Evolutionary conservation across 2,113 vertebrate genomes (phyloP).

Genomic region (Bufo bufo): DNA sequence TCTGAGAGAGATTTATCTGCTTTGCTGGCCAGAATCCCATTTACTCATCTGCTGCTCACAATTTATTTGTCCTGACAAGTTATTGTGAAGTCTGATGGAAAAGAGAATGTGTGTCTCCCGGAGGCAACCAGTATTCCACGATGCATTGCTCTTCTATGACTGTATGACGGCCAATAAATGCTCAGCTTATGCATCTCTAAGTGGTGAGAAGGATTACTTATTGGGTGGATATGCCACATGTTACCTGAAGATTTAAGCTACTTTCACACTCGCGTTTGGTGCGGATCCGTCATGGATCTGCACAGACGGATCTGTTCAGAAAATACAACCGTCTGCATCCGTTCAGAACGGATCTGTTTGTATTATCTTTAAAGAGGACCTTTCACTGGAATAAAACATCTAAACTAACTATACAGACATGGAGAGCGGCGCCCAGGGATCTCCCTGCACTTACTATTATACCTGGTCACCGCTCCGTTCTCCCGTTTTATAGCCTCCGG

Average conservation of each 20-base stretch:
- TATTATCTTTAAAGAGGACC: too few relatives aligned
- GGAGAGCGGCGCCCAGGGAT: too few relatives aligned
- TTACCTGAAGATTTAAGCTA: background rate
- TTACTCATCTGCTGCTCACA: constrained; percentile 21
- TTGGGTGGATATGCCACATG: background rate
- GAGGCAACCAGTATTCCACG: constrained; percentile 12
- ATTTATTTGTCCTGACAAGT: constrained; percentile 48
- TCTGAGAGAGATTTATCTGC: background rate
- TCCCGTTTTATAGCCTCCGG: too few relatives aligned
- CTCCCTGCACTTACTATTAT: too few relatives aligned
- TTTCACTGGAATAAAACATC: too few relatives aligned
- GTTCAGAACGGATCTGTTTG: too few relatives aligned
- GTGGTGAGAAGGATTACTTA: background rate
- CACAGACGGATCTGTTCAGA: too few relatives aligned
- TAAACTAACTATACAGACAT: too few relatives aligned
- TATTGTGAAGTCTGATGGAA: constrained; percentile 34
- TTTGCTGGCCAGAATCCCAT: background rate
- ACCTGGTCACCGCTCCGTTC: too few relatives aligned
- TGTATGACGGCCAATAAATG: background rate
- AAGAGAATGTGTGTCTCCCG: constrained; percentile 31
- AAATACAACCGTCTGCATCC: too few relatives aligned
- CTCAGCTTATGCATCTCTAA: background rate
- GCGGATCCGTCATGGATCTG: too few relatives aligned
- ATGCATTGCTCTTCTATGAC: background rate
- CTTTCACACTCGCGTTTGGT: too few relatives aligned